These are phyloP conservation scores for Heterochromis multidens DNA, from an alignment of 2,113 vertebrate species.

Conservation along the genomic window DNA sequence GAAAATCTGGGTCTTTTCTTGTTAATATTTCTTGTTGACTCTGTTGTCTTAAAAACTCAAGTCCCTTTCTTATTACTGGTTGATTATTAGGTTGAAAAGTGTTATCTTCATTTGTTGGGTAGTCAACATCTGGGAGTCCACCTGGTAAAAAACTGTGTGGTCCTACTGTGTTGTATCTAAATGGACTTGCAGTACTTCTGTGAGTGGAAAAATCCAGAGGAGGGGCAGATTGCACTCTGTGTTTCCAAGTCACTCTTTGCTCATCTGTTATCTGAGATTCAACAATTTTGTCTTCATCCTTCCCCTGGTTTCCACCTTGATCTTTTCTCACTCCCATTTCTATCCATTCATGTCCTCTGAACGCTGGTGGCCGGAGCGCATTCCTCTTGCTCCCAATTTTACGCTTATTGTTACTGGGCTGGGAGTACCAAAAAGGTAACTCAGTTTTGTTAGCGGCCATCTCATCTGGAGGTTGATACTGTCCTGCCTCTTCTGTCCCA, in stretches of 20 bases:
- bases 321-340: slow-evolving; percentile 30
- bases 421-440: neutral
- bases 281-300: neutral
- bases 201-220: neutral
- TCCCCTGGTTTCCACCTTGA: neutral
- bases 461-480: neutral
- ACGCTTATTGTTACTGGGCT: neutral
- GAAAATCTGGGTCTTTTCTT: slow-evolving; percentile 6
- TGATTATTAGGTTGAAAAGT: neutral
- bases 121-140: slow-evolving; percentile 58
- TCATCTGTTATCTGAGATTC: slow-evolving; percentile 3
- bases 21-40: neutral
- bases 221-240: neutral
- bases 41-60: neutral
- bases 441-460: neutral
- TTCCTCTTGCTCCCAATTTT: neutral
- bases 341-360: slow-evolving; percentile 24
- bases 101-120: slow-evolving; percentile 27
- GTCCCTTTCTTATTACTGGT: neutral
- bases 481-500: neutral
- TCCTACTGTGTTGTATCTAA: neutral
- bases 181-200: neutral
- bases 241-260: slow-evolving; percentile 25
- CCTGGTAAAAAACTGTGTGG: slow-evolving; percentile 2
- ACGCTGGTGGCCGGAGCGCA: neutral